A percentile compares a stretch with the other conserved stretches of the same genome.
Conservation (phyloP, 1,140 invertebrate species). For the Thaumatotibia leucotreta region DNA sequence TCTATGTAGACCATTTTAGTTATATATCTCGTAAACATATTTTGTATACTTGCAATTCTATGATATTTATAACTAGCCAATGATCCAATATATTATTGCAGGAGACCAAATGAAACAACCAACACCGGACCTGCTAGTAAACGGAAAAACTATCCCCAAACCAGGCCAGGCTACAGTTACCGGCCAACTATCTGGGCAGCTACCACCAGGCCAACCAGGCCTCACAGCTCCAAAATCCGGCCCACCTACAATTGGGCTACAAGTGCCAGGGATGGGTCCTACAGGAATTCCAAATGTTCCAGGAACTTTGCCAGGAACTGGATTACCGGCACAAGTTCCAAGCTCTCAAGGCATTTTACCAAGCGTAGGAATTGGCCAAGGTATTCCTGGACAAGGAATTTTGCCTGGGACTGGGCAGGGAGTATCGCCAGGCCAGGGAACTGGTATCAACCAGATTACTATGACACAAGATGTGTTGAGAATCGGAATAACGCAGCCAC, state of each 20-base stretch:
- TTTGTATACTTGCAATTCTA: no score
- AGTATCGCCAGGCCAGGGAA: background rate
- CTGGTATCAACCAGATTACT: background rate
- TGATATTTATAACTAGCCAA: no score
- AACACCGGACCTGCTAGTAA: slow-evolving; percentile 57
- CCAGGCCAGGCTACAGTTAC: background rate
- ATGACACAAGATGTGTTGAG: background rate
- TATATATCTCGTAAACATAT: no score
- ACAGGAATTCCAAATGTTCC: background rate
- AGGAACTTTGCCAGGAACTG: background rate
- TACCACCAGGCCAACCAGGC: background rate
- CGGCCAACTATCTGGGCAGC: background rate
- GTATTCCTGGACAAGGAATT: background rate
- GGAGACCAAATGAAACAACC: slow-evolving; percentile 40
- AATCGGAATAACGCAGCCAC: background rate
- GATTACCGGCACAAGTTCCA: background rate
- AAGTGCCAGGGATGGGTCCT: background rate
- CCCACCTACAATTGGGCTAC: background rate
- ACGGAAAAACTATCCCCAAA: slow-evolving; percentile 31
- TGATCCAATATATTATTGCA: slow-evolving; percentile 14
- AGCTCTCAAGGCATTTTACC: background rate
- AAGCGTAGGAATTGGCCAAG: background rate
- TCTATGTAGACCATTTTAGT: no score
- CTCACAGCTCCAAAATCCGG: background rate
- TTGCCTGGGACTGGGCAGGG: background rate